Evolutionary conservation across 2,797 vertebrate species (phyloP).

Genomic region (Clarias platycephalus): DNA sequence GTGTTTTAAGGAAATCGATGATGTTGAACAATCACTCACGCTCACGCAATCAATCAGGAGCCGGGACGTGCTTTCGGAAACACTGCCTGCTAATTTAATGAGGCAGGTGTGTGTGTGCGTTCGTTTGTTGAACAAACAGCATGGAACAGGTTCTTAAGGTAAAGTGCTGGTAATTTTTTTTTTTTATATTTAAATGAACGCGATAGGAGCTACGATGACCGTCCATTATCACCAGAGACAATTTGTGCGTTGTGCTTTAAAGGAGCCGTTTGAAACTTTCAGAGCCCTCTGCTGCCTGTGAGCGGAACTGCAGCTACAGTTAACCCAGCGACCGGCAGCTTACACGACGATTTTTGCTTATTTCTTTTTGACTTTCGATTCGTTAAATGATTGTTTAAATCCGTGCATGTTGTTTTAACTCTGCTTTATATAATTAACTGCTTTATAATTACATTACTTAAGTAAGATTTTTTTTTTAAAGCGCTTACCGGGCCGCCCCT

Average conservation of each 20-base stretch:
- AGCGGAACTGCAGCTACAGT: not conserved
- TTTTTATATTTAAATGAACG: conserved; percentile 47
- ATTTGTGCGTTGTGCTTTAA: not conserved
- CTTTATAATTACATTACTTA: not conserved
- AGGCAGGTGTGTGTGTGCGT: not conserved
- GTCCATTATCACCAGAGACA: conserved; percentile 54
- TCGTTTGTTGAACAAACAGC: not conserved
- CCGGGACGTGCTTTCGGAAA: not conserved
- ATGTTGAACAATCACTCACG: not conserved
- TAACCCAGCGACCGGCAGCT: too few relatives aligned
- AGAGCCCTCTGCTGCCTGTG: conserved; percentile 1
- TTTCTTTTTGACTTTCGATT: too few relatives aligned
- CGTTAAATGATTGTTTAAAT: too few relatives aligned
- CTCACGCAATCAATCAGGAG: not conserved
- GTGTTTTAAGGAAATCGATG: too few relatives aligned
- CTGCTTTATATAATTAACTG: not conserved
- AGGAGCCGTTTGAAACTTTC: not conserved
- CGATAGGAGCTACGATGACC: conserved; percentile 50
- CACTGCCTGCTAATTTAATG: not conserved
- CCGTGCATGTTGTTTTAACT: not conserved
- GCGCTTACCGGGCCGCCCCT: too few relatives aligned
- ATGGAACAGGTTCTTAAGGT: not conserved
- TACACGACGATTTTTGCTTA: not conserved
- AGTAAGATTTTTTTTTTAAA: not conserved
- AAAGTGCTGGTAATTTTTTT: conserved; percentile 42